Percentiles rank a stretch among this genome's conserved stretches.
Evolutionary conservation across 1,140 invertebrate species (phyloP).

Genomic region (Vanessa atalanta): DNA sequence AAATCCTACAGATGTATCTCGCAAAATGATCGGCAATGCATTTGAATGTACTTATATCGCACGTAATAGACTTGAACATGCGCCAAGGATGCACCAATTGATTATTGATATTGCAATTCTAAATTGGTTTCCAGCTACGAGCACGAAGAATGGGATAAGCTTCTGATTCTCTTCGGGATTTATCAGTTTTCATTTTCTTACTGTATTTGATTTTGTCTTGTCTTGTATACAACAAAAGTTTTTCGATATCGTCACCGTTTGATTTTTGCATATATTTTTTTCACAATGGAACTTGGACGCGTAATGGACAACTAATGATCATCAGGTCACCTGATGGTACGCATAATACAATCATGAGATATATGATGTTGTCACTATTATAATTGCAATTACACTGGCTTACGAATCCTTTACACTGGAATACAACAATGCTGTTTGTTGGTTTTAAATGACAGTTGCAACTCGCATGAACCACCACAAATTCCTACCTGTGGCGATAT

Average conservation of each 20-base stretch:
- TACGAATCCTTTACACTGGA: no score
- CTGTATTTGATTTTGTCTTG: conserved; percentile 14
- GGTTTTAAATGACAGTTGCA: no score
- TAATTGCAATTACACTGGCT: no score
- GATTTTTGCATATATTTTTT: background rate
- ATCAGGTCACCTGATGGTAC: no score
- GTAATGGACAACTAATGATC: no score
- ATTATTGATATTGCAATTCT: conserved; percentile 73
- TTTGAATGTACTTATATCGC: conserved; percentile 67
- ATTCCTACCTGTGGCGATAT: no score
- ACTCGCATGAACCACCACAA: no score
- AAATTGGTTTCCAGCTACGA: conserved; percentile 56
- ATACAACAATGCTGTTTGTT: no score
- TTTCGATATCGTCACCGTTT: background rate
- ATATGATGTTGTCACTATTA: no score
- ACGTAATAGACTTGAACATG: conserved; percentile 69
- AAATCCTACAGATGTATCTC: conserved; percentile 50
- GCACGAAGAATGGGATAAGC: conserved; percentile 33
- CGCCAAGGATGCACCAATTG: conserved; percentile 71
- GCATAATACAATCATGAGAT: no score
- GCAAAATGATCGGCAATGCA: conserved; percentile 46
- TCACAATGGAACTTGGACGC: no score
- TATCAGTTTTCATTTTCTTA: conserved; percentile 17
- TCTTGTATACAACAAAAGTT: background rate
- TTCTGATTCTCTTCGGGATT: conserved; percentile 31